A percentile compares a stretch with the other conserved stretches of the same genome.
phyloP scores from a whole-genome alignment of 2,888 invertebrate genomes.

The Cordilura impudica region DNA sequence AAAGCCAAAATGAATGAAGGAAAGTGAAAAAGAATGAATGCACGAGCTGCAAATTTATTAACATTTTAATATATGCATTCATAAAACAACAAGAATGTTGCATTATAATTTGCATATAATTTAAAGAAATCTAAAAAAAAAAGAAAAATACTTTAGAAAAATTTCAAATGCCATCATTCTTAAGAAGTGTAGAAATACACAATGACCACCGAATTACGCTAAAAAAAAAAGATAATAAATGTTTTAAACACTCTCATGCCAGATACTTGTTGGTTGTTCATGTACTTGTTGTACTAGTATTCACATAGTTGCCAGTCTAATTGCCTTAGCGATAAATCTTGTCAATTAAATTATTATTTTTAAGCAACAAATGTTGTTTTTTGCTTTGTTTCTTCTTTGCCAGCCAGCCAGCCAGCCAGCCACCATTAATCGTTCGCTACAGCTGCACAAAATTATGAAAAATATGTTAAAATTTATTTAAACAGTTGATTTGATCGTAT shows the following conservation, averaged over 20 bases:
- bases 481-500: constrained; percentile 41
- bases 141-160: not conserved
- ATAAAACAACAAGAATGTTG: not conserved
- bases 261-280: not conserved
- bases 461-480: constrained; percentile 36
- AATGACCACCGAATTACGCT: constrained; percentile 52
- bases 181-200: constrained; percentile 8
- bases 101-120: constrained; percentile 17
- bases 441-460: constrained; percentile 36
- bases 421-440: constrained; percentile 19
- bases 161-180: constrained; percentile 32
- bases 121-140: constrained; percentile 23
- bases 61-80: constrained; percentile 8
- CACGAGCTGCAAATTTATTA: constrained; percentile 13
- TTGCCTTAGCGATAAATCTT: constrained; percentile 78
- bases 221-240: constrained; percentile 24
- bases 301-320: constrained; percentile 72
- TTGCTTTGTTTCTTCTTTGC: not conserved
- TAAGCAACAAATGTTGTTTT: constrained; percentile 66
- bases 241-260: constrained; percentile 11
- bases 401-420: not conserved
- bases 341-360: constrained; percentile 78
- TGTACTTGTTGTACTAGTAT: not conserved
- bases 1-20: not conserved
- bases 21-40: not conserved